Evolutionary conservation across 1,140 invertebrate genomes (phyloP), one percentile per base, ranked within the genome.

Genomic region (Daktulosphaira vitifoliae): DNA sequence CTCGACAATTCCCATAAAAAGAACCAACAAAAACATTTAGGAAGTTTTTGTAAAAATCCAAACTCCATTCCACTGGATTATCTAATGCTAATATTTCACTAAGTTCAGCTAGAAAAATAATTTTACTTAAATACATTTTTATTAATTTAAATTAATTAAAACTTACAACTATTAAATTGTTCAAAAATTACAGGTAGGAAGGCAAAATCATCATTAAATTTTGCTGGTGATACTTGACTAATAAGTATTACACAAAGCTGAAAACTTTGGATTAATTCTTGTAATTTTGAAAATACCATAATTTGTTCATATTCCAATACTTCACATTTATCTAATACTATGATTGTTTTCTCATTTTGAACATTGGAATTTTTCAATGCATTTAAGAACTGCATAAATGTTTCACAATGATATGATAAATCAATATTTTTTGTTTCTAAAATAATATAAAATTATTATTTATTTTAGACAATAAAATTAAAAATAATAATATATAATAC

Each of bases 321-420:
- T 65, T 92, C 89, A 48, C 87, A 85, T 72, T 88, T 87, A 71
- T 93, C 88, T 25, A 94, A 78, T 1, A 90, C 75, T 77, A 66
- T 22, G 25, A 46, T n/a, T 25, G 20, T 26, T 69, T 26, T 9
- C 64, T 52, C 33, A 44, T 54, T n/a, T 37, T 48, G 16, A 62
- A 62, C 44, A 54, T 65, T 5, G 42, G 48, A 2, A 37, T 51
- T 11, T 66, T 65, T 37, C 22, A 52, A 56, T 16, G 26, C 1
- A 29, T 66, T 39, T 66, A 78, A 54, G 88, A 77, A 18, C 86
- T 74, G 3, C 81, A 77, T 15, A 79, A 78, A 67, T 76, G 69
- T 42, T 79, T 77, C 67, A 72, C 68, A 44, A 69, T 70, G 39
- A 70, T 66, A 2, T 69, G 49, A 2, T 71, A 9, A 62, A 69